These are phyloP conservation scores for Centropus bengalensis DNA, from an alignment of 2,113 vertebrate species.

Conservation along the genomic window DNA sequence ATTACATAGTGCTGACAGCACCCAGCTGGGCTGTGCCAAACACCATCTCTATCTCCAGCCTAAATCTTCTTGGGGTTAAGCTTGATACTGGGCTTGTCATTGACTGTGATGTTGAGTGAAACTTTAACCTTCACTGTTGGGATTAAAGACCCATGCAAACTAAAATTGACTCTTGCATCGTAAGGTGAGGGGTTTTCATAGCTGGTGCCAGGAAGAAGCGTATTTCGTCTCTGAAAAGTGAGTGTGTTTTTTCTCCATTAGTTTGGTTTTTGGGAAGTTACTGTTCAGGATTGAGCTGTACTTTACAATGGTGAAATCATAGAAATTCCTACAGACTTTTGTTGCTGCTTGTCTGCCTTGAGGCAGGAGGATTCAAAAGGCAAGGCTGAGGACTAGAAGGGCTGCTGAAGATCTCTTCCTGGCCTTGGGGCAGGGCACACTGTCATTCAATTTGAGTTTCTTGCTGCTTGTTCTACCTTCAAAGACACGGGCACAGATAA, in stretches of 20 bases:
- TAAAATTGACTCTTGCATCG: conserved; percentile 42
- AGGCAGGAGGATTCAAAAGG: not conserved
- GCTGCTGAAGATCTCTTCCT: not conserved
- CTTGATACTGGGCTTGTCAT: not conserved
- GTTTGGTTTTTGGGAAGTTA: not conserved
- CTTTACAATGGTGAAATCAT: not conserved
- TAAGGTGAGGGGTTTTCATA: conserved; percentile 29
- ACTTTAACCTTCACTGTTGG: not conserved
- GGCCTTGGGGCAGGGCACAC: not conserved
- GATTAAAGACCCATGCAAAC: conserved; percentile 7
- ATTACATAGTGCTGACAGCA: not conserved
- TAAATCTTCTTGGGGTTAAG: not conserved
- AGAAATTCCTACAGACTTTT: not conserved
- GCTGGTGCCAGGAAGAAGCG: conserved; percentile 45
- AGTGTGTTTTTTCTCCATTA: not conserved
- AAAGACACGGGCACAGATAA: not conserved
- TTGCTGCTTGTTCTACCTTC: not conserved
- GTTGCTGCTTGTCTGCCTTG: not conserved
- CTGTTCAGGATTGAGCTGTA: not conserved
- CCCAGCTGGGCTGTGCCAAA: not conserved
- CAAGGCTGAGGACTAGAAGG: not conserved
- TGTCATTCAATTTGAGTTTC: not conserved
- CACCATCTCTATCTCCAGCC: not conserved
- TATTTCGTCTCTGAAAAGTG: conserved; percentile 28
- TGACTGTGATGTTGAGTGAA: not conserved